Evolutionary conservation across 2,888 invertebrate species (phyloP).

Genomic region (Craniophora ligustri): DNA sequence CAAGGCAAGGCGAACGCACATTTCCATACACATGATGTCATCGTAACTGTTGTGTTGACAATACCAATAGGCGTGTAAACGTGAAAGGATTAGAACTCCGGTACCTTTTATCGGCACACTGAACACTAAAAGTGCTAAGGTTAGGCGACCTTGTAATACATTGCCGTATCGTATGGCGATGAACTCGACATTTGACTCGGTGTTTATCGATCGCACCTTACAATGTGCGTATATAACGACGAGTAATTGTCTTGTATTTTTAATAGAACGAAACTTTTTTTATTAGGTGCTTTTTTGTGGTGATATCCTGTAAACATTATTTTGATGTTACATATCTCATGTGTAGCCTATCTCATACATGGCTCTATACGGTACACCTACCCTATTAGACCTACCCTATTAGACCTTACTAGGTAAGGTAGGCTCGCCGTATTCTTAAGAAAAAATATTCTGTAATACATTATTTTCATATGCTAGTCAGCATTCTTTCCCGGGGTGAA

Average conservation of each 20-base stretch:
- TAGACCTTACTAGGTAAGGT: too few species aligned
- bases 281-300: conserved; percentile 33
- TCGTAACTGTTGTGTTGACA: conserved; percentile 60
- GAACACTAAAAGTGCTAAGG: conserved; percentile 64
- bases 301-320: too few species aligned
- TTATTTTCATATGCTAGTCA: too few species aligned
- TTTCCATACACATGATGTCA: conserved; percentile 59
- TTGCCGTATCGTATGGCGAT: conserved; percentile 66
- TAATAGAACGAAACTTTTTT: conserved; percentile 28
- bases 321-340: too few species aligned
- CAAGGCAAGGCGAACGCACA: conserved; percentile 42
- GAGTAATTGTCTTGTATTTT: conserved; percentile 6
- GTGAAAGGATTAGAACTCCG: conserved; percentile 59
- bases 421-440: too few species aligned
- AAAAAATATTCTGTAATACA: too few species aligned
- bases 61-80: conserved; percentile 60
- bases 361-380: too few species aligned
- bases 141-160: conserved; percentile 77
- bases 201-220: conserved; percentile 68
- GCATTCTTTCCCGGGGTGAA: too few species aligned
- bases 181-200: conserved; percentile 64
- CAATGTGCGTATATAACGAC: conserved; percentile 46
- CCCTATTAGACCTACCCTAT: too few species aligned
- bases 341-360: too few species aligned
- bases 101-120: conserved; percentile 59